Evolutionary conservation across 2,888 invertebrate genomes (phyloP).

Genomic region (Silvanus unidentatus): DNA sequence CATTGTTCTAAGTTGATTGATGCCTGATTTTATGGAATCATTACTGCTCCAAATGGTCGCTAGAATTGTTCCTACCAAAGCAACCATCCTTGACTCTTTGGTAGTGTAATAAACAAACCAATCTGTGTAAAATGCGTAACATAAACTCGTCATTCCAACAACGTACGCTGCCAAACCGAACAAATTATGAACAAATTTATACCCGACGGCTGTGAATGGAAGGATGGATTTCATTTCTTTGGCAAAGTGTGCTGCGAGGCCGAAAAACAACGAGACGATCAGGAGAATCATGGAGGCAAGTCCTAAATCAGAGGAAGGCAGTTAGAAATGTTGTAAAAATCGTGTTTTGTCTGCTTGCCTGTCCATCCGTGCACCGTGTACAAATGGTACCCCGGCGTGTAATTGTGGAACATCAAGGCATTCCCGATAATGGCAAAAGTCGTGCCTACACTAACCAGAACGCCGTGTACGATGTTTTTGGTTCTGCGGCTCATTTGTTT

Average conservation of each 20-base stretch:
- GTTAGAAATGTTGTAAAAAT: not conserved
- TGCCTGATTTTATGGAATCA: constrained; percentile 29
- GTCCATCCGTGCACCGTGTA: constrained; percentile 34
- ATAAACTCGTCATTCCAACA: constrained; percentile 35
- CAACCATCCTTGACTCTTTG: constrained; percentile 29
- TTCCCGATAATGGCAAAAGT: constrained; percentile 28
- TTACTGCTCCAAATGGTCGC: constrained; percentile 29
- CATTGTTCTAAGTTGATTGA: constrained; percentile 29
- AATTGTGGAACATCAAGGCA: constrained; percentile 25
- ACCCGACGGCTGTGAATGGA: constrained; percentile 28
- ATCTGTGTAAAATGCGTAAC: constrained; percentile 33
- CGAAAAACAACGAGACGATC: constrained; percentile 28
- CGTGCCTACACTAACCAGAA: constrained; percentile 26
- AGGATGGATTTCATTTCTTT: constrained; percentile 23
- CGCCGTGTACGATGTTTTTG: constrained; percentile 31
- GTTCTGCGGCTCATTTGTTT: constrained; percentile 25
- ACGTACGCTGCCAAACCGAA: constrained; percentile 35
- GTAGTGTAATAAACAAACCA: constrained; percentile 31
- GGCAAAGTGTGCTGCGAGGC: constrained; percentile 30
- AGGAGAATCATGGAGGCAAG: constrained; percentile 30
- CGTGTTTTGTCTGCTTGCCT: constrained; percentile 30
- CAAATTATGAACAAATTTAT: constrained; percentile 36
- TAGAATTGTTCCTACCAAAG: constrained; percentile 29
- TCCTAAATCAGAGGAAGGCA: too few species aligned
- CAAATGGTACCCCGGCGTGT: constrained; percentile 26